Base-by-base conservation (phyloP, 1,140 invertebrate species). In the Chrysomallon squamiferum region DNA sequence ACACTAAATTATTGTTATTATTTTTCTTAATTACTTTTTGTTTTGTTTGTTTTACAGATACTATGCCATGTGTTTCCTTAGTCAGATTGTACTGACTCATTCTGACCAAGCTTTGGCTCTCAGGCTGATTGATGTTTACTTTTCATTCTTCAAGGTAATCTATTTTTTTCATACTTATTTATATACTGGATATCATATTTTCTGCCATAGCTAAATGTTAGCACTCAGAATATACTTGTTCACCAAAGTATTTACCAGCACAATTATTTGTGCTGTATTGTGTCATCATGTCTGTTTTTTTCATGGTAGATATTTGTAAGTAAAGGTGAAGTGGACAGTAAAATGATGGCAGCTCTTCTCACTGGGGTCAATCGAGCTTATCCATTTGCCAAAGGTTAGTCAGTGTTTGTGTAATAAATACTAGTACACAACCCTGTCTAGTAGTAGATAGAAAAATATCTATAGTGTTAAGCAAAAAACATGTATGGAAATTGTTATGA, bases 111-210 rank as follows among this genome's bases (percentile, higher is more conserved):
- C 92, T 58, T 86, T 97, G 20, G 95, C 96, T 0, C 90, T 89
- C 66, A 91, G 90, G 72, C 86, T 98, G 18, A 92, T 98, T 13
- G 88, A 91, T 60, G 91, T 98, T n/a, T 98, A 98, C 84, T 96
- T 99, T 80, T 91, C 93, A 0, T 95, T 98, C 77, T 99, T 99
- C 86, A 97, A 96, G 87, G 93, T 95, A 54, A 91, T 38, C 15
- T 38, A 38, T 38, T 38, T 38, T 38, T 5, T 38, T 38, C 35
- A 7, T 15, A 7, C 35, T 38, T 15, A 38, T 38, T 7, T 38
- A 15, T 15, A 38, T 38, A 38, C 35, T 43, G 9, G n/a, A 43
- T 11, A 11, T 43, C n/a, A 43, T 11, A 43, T 43, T 11, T n/a
- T 43, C 41, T 11, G 41, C 9, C 9, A 43, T 43, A n/a, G n/a